Evolutionary conservation across 2,888 invertebrate species (phyloP).

Genomic region (Tetragonula carbonaria): DNA sequence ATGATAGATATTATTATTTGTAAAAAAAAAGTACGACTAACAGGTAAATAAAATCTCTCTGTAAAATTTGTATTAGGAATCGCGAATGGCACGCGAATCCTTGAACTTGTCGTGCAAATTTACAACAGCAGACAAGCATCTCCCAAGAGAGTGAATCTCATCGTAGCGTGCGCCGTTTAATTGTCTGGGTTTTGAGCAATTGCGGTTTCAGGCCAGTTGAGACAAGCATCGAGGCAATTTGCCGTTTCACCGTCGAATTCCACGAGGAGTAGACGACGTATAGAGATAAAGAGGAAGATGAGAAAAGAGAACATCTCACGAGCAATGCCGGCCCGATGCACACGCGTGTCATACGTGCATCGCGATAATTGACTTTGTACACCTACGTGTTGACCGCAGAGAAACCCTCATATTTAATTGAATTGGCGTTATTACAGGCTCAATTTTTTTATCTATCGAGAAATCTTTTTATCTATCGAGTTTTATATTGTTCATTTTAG

Average conservation of each 20-base stretch:
- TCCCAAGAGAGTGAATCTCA: slow-evolving; percentile 34
- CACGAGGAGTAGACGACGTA: slow-evolving; percentile 23
- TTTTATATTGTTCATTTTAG: background rate
- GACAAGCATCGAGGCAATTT: slow-evolving; percentile 74
- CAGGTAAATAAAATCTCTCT: too few species aligned
- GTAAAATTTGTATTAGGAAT: background rate
- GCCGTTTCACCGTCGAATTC: slow-evolving; percentile 53
- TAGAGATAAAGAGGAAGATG: slow-evolving; percentile 25
- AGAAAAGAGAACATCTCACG: slow-evolving; percentile 32
- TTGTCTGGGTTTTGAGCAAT: slow-evolving; percentile 70
- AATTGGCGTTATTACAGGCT: slow-evolving; percentile 68
- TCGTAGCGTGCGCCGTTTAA: slow-evolving; percentile 67
- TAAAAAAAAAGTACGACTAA: background rate
- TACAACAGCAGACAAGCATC: slow-evolving; percentile 25
- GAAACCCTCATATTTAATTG: slow-evolving; percentile 76
- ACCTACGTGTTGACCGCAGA: slow-evolving; percentile 77
- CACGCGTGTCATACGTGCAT: slow-evolving; percentile 34
- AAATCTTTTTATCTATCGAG: background rate
- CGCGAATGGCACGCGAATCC: slow-evolving; percentile 3
- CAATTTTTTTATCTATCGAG: background rate
- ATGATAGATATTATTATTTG: too few species aligned
- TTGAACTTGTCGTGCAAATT: slow-evolving; percentile 19
- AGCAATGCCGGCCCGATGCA: slow-evolving; percentile 34
- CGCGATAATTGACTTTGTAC: slow-evolving; percentile 59
- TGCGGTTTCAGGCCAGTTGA: slow-evolving; percentile 73